Evolutionary conservation across 2,888 invertebrate species (phyloP), one percentile per base, ranked within the genome.

Genomic region (Linnaemya vulpina): DNA sequence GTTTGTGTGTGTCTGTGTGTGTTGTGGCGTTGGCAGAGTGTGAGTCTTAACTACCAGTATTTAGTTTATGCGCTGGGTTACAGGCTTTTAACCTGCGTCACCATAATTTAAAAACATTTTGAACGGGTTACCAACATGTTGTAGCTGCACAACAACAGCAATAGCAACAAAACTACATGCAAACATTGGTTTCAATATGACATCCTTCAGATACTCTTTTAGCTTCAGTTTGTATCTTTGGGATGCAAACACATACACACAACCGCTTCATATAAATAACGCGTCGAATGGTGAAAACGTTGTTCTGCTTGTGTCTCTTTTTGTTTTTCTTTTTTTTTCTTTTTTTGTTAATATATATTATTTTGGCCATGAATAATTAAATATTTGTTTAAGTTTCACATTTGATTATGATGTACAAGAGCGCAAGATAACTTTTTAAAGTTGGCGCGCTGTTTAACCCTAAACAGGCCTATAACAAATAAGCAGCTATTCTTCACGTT

Each of bases 361-460:
- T 30, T 30, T 30, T 30, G 63, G 88, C 91, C 92, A 92, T 91
- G 91, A 91, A 91, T 91, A 91, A 91, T 91, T 91, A 91, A 91
- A 92, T 92, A 90, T 91, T 90, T 90, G 89, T 81, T 78, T 75
- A 82, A 84, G 76, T 81, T 87, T 86, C 73, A 79, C 83, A 86
- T 75, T 79, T 80, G 86, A 80, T 83, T 80, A 83, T 83, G 83
- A 83, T 79, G 67, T 79, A 68, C 35, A 63, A 53, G 25, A 49
- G 38, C 40, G 35, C 38, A 62, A 25, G 15, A 40, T 58, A 20
- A 67, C 15, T 46, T 71, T 46, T 8, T 11, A 8, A 65, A 40
- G 15, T 67, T 43, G n/a, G 68, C 15, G 43, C 15, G 11, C 0
- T 3, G 8, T 60, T 67, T 58, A 60, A 80, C 46, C 70, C 51